Conservation (phyloP, 2,113 vertebrate genomes). For the Pachyramphus minor region DNA sequence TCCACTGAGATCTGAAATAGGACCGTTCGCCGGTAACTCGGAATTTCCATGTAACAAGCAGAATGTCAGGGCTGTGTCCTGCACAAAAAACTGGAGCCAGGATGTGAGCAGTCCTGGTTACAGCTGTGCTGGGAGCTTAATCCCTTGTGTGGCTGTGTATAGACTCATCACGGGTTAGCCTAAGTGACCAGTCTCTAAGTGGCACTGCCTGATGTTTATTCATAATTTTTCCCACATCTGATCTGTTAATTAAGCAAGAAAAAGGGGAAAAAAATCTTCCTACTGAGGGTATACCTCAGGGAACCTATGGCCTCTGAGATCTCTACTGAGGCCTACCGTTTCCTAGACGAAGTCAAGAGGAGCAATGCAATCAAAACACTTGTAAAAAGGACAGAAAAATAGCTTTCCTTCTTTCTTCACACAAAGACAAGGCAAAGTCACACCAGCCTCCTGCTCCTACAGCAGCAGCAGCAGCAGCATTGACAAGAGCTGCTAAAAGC, state of each 20-base stretch:
- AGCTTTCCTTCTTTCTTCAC: neutral
- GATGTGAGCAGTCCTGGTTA: neutral
- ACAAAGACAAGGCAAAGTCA: slow-evolving; percentile 13
- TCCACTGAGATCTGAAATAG: neutral
- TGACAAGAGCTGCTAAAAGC: neutral
- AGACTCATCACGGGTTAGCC: neutral
- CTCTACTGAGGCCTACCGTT: neutral
- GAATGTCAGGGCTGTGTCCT: neutral
- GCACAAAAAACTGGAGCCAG: neutral
- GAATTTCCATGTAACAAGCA: neutral
- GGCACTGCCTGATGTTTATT: slow-evolving; percentile 33
- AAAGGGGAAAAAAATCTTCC: neutral
- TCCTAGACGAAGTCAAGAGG: neutral
- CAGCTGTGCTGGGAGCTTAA: neutral
- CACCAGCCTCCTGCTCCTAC: neutral
- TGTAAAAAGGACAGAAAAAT: neutral
- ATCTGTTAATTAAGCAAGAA: slow-evolving; percentile 35
- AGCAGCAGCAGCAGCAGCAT: neutral
- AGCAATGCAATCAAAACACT: neutral
- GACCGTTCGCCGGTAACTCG: neutral
- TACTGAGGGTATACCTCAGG: neutral
- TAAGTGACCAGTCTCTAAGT: slow-evolving; percentile 4
- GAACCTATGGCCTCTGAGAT: neutral
- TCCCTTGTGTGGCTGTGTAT: neutral
- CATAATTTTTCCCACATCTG: neutral